Evolutionary conservation across 1,140 invertebrate genomes (phyloP).

Genomic region (Anoplolepis gracilipes): DNA sequence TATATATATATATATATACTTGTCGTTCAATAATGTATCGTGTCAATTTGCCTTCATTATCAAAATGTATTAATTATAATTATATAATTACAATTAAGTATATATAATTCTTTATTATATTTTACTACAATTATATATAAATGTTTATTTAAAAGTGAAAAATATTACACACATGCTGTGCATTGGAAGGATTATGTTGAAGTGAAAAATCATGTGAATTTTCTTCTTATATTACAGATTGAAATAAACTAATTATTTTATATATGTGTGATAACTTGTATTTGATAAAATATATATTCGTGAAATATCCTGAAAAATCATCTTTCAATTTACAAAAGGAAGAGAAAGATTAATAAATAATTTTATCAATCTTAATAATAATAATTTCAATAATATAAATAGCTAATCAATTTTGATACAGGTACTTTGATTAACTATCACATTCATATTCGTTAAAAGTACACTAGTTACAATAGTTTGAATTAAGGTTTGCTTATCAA

Average conservation of each 20-base stretch:
- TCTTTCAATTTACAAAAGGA: neutral
- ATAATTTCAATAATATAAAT: too few species aligned
- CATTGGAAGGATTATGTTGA: neutral
- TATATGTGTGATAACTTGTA: neutral
- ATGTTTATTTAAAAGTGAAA: too few species aligned
- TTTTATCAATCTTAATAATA: too few species aligned
- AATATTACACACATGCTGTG: too few species aligned
- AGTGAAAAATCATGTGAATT: neutral
- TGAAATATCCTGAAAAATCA: constrained; percentile 11
- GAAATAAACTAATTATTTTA: constrained; percentile 14
- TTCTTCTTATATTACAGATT: neutral
- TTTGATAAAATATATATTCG: constrained; percentile 1
- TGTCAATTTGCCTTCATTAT: neutral
- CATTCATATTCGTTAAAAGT: neutral
- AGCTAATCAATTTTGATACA: neutral
- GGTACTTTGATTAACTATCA: neutral
- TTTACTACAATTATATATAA: too few species aligned
- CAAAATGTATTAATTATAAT: neutral
- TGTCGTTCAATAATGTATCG: neutral
- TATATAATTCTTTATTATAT: neutral
- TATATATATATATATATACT: too few species aligned
- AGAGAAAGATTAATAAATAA: too few species aligned
- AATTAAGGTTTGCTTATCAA: neutral
- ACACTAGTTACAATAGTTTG: neutral
- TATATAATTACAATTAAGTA: neutral